Base-by-base conservation (phyloP, 2,888 invertebrate genomes). In the Caenorhabditis japonica region DNA sequence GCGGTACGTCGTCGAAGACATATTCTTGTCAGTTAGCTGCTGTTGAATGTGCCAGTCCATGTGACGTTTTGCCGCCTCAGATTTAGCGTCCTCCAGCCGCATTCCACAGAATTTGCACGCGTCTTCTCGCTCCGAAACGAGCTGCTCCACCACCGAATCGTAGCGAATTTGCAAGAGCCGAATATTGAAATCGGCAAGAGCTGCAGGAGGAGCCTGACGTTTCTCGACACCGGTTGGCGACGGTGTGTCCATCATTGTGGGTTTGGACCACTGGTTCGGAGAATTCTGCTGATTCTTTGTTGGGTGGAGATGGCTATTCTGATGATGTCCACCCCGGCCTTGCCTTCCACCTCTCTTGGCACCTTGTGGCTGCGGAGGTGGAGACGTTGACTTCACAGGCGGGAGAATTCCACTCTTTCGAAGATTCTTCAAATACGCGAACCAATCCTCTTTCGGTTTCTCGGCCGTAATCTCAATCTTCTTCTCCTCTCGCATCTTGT, bases 41-140 rank as follows among this genome's bases (percentile, higher is more conserved):
- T 94, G 94, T 0, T 95, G 90, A 90, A 97, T 97, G 90, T 99
- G 99, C 97, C 97, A 97, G 90, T 99, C 97, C 71, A 97, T 91
- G 90, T 99, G 99, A 88, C 94, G 59, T 52, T 70, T 69, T 58
- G 71, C 39, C 30, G 72, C 58, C 46, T 61, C 52, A 44, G 33
- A 56, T 30, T 23, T 73, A 49, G 49, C 38, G 13, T 46, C 52
- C 13, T 94, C 93, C 89, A 97, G 97, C 46, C 97, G 91, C 72
- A 94, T 92, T 33, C 97, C 97, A 89, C 99, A 99, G 55, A 94
- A 94, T 77, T 94, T 93, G 90, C 99, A 99, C 88, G 96, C 97
- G 17, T 93, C 97, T 13, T 93, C 41, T n/a, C 94, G 49, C 92
- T 77, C 76, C 23, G 69, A 92, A 89, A 94, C 95, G 23, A 96